A percentile compares a stretch with the other conserved stretches of the same genome.
phyloP scores from a whole-genome alignment of 64 coral and sea anemone species.

The Orbicella faveolata region DNA sequence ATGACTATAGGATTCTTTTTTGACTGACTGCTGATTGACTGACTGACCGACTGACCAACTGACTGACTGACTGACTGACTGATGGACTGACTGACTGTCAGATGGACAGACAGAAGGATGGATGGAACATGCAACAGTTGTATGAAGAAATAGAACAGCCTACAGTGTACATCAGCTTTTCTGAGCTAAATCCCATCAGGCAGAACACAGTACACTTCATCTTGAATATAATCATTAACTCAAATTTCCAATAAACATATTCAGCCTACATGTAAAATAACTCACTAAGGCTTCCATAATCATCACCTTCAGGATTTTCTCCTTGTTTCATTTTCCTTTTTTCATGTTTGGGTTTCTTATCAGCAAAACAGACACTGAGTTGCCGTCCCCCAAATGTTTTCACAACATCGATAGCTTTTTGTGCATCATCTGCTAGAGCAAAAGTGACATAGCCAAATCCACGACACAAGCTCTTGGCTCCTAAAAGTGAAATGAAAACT shows the following conservation, averaged over 20 bases:
- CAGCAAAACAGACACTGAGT: conserved; percentile 69
- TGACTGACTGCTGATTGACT: too few relatives aligned
- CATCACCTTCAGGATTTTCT: neutral
- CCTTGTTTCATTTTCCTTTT: conserved; percentile 29
- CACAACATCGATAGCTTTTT: conserved; percentile 62
- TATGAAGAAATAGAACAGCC: too few relatives aligned
- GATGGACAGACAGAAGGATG: too few relatives aligned
- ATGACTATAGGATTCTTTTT: too few relatives aligned
- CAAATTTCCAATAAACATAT: neutral
- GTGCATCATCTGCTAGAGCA: conserved; percentile 93
- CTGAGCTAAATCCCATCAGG: too few relatives aligned
- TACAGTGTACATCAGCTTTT: too few relatives aligned
- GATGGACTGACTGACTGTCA: too few relatives aligned
- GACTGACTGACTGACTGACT: too few relatives aligned
- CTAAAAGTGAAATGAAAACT: conserved; percentile 6
- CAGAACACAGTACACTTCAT: too few relatives aligned
- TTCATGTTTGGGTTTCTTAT: conserved; percentile 78
- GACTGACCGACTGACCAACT: too few relatives aligned
- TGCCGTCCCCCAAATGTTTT: conserved; percentile 61
- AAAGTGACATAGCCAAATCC: conserved; percentile 96
- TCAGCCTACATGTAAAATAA: neutral
- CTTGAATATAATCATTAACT: too few relatives aligned
- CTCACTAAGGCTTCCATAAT: conserved; percentile 19
- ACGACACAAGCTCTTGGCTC: conserved; percentile 52
- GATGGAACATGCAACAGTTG: too few relatives aligned